These are phyloP conservation scores for Acanthopagrus latus DNA, from an alignment of 2,797 vertebrate species.

Conservation along the genomic window DNA sequence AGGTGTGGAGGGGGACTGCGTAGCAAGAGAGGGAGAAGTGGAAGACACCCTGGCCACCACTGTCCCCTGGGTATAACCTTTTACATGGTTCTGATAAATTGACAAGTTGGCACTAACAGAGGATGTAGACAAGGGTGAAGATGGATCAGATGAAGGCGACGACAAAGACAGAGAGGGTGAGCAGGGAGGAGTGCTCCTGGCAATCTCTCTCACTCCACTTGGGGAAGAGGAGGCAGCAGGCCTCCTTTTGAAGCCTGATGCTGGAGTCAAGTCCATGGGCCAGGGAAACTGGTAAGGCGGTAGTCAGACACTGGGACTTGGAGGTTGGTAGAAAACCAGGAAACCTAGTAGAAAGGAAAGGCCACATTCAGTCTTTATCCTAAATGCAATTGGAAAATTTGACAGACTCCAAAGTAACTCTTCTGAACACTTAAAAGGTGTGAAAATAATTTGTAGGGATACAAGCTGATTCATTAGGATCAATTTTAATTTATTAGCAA, in stretches of 20 bases:
- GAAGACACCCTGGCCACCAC: conserved; percentile 77
- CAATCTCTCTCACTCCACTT: conserved; percentile 60
- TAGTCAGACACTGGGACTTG: conserved; percentile 26
- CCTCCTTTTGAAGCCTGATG: conserved; percentile 77
- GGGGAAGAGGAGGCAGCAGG: conserved; percentile 67
- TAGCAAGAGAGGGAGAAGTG: conserved; percentile 74
- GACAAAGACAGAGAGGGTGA: conserved; percentile 78
- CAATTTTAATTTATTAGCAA: not conserved
- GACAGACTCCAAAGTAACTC: not conserved
- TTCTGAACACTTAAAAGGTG: not conserved
- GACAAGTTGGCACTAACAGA: conserved; percentile 66
- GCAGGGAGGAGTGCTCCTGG: conserved; percentile 75
- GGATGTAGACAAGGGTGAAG: conserved; percentile 79
- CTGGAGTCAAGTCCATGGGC: conserved; percentile 75
- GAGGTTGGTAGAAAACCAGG: conserved; percentile 30
- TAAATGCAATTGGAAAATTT: not conserved
- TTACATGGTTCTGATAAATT: conserved; percentile 70
- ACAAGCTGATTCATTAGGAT: not conserved
- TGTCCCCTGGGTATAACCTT: conserved; percentile 47
- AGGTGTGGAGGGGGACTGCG: conserved; percentile 49
- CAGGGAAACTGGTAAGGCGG: conserved; percentile 36
- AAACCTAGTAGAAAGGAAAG: conserved; percentile 61
- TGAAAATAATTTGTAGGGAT: not conserved
- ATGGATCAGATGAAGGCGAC: conserved; percentile 79
- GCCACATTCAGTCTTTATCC: conserved; percentile 12